These are phyloP conservation scores for Ariopsis seemanni DNA, from an alignment of 2,113 vertebrate genomes.

Conservation along the genomic window DNA sequence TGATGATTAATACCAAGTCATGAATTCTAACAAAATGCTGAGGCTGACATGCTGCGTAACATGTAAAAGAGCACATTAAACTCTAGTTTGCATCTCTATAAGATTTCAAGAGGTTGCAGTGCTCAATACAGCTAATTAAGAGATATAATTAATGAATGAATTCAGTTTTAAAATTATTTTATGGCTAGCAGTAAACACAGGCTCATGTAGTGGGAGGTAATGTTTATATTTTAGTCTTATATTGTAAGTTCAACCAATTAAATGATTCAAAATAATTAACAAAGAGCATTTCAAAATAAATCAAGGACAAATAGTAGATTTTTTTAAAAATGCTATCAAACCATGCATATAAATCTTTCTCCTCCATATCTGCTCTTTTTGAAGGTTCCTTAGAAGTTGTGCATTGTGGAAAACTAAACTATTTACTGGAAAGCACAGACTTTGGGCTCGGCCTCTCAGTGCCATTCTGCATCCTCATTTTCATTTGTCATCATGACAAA, in stretches of 20 bases:
- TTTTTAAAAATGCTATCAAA: conserved; percentile 52
- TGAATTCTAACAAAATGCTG: not conserved
- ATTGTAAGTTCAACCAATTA: not conserved
- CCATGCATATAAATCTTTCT: not conserved
- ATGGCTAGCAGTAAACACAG: not conserved
- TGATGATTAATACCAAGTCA: not conserved
- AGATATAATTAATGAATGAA: not conserved
- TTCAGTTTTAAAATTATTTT: not conserved
- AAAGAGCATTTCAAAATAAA: conserved; percentile 12
- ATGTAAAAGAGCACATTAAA: not conserved
- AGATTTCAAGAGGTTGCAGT: not conserved
- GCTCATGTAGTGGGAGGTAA: not conserved
- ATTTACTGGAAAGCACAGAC: conserved; percentile 53
- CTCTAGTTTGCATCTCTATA: not conserved
- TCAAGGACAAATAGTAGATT: conserved; percentile 15
- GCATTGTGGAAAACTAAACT: conserved; percentile 35
- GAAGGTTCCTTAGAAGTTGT: conserved; percentile 26
- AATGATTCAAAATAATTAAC: conserved; percentile 21
- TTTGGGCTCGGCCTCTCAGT: conserved; percentile 35
- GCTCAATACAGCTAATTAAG: not conserved
- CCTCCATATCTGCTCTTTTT: not conserved
- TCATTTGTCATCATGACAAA: conserved; percentile 54
- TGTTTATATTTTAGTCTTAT: not conserved
- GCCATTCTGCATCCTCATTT: conserved; percentile 33
- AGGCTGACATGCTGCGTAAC: not conserved